Percentiles rank a stretch among this genome's conserved stretches.
These are phyloP conservation scores for Jordanella pulchra DNA, from an alignment of 2,797 vertebrate genomes.

Conservation along the genomic window DNA sequence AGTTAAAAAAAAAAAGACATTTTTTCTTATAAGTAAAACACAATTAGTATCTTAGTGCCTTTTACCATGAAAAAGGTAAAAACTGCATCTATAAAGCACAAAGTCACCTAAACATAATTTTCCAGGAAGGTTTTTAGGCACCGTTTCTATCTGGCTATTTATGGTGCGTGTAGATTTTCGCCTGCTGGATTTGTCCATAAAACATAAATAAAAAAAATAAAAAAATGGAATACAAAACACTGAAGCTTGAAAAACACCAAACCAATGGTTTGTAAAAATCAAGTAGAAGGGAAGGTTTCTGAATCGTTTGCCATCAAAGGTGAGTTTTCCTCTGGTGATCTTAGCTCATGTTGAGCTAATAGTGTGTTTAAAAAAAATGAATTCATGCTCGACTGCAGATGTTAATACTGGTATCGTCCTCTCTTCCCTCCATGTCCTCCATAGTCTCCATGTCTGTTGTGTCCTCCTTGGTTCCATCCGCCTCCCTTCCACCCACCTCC, in stretches of 20 bases:
- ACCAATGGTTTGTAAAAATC: not conserved
- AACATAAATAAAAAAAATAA: not conserved
- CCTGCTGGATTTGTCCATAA: not conserved
- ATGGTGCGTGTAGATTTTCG: no score
- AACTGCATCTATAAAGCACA: not conserved
- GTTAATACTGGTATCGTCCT: constrained; percentile 68
- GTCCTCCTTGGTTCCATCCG: constrained; percentile 75
- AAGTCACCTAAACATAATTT: not conserved
- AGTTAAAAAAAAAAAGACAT: not conserved
- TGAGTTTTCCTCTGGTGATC: constrained; percentile 3
- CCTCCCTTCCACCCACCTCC: constrained; percentile 73
- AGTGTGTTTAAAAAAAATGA: no score
- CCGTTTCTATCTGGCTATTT: no score
- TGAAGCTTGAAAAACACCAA: not conserved
- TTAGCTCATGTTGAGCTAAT: constrained; percentile 10
- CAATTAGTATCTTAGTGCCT: not conserved
- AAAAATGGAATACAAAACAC: no score
- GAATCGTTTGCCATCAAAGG: not conserved
- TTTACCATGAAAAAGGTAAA: not conserved
- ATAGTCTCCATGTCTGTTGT: constrained; percentile 53
- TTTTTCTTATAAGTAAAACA: not conserved
- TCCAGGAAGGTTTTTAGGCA: not conserved
- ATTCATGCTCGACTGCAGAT: not conserved
- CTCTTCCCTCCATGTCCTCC: constrained; percentile 68
- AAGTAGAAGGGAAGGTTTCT: not conserved